Evolutionary conservation across 2,888 invertebrate genomes (phyloP).

Genomic region (Amorpha juglandis): DNA sequence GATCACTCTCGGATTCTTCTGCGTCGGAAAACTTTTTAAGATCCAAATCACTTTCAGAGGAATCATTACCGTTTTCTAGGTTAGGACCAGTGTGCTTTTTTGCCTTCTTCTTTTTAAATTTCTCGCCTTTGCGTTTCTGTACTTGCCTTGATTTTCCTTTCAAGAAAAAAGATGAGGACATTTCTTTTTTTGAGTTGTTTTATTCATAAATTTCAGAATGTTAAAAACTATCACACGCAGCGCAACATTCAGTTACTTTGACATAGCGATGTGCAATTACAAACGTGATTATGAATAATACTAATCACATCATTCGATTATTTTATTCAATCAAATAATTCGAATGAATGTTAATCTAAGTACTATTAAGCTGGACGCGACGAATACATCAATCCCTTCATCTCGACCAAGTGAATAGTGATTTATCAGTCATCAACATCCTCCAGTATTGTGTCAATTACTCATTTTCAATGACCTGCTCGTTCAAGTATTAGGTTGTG

Average conservation of each 20-base stretch:
- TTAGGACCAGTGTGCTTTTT: constrained; percentile 68
- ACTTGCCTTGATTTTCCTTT: constrained; percentile 84
- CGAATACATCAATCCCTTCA: too few relatives aligned
- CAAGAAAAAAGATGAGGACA: constrained; percentile 85
- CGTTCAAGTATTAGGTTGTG: too few relatives aligned
- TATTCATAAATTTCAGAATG: background rate
- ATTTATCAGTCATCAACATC: too few relatives aligned
- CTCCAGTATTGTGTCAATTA: too few relatives aligned
- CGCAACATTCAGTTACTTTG: background rate
- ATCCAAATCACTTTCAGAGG: constrained; percentile 87
- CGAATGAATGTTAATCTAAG: too few relatives aligned
- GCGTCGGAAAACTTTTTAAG: constrained; percentile 80
- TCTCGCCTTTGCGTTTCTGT: constrained; percentile 82
- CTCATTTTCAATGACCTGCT: too few relatives aligned
- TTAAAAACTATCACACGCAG: background rate
- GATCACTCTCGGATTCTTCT: constrained; percentile 85
- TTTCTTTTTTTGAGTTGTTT: constrained; percentile 34
- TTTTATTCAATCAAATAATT: too few relatives aligned
- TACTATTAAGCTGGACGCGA: too few relatives aligned
- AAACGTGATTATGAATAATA: too few relatives aligned
- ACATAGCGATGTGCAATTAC: too few relatives aligned
- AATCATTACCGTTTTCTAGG: constrained; percentile 84
- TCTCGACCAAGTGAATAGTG: too few relatives aligned
- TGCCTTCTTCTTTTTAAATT: constrained; percentile 65
- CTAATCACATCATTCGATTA: too few relatives aligned